Evolutionary conservation across 30 jellyfish, hydroid and myxozoan species (phyloP).

Genomic region (Phacellophora camtschatica): DNA sequence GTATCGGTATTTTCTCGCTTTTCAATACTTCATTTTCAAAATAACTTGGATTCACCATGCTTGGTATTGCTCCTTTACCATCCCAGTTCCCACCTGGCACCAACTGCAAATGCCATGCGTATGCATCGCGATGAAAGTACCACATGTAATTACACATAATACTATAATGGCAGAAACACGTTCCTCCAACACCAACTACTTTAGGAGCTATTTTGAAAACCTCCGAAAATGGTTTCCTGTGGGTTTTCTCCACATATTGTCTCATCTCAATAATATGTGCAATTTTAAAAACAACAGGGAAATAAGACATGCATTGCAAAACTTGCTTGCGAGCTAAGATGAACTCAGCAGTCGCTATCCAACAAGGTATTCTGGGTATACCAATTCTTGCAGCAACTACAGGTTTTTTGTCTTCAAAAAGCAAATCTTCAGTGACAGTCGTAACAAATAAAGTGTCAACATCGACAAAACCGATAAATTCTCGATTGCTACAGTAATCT

Average conservation of each 20-base stretch:
- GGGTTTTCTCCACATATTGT: constrained; percentile 21
- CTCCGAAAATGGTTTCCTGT: constrained; percentile 30
- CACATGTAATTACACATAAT: constrained; percentile 51
- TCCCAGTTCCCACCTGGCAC: constrained; percentile 36
- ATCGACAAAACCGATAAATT: constrained; percentile 50
- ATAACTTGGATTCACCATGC: constrained; percentile 25
- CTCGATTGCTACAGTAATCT: constrained; percentile 3
- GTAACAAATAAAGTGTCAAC: constrained; percentile 46
- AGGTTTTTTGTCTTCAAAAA: constrained; percentile 48
- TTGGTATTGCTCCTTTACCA: constrained; percentile 29
- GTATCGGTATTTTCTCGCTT: constrained; percentile 32
- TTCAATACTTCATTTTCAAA: constrained; percentile 17
- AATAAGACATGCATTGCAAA: constrained; percentile 57
- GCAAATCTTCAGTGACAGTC: constrained; percentile 29
- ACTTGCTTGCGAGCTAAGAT: constrained; percentile 49
- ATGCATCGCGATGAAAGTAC: constrained; percentile 43
- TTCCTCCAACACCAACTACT: not conserved
- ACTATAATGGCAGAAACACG: constrained; percentile 44
- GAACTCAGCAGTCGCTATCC: constrained; percentile 44
- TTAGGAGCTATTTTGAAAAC: constrained; percentile 33
- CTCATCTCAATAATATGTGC: constrained; percentile 46
- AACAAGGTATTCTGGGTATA: constrained; percentile 31
- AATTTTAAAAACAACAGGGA: constrained; percentile 51
- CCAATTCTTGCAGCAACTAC: constrained; percentile 39
- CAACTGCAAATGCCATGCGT: constrained; percentile 43